Evolutionary conservation across 2,113 vertebrate genomes (phyloP).

Genomic region (Cranoglanis bouderius): DNA sequence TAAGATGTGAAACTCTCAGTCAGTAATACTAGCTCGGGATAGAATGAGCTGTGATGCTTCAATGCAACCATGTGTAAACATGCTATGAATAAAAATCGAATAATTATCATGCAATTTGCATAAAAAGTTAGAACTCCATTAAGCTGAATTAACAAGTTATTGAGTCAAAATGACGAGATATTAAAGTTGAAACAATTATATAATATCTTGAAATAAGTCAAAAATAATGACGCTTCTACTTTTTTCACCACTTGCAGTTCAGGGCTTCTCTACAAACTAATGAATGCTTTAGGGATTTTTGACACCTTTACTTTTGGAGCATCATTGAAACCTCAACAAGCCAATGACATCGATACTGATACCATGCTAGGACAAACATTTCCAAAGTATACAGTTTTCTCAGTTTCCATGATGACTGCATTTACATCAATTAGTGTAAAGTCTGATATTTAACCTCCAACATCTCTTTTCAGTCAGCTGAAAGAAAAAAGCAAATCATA

Average conservation of each 20-base stretch:
- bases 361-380: neutral
- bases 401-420: neutral
- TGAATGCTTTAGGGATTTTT: neutral
- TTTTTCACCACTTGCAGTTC: neutral
- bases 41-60: too few relatives aligned
- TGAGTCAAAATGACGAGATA: neutral
- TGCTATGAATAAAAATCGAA: neutral
- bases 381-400: neutral
- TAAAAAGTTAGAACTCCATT: neutral
- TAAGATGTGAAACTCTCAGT: too few relatives aligned
- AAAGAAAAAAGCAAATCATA: conserved; percentile 6
- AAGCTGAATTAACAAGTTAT: neutral
- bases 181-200: neutral
- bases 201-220: neutral
- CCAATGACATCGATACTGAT: neutral
- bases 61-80: neutral
- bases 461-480: neutral
- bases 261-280: neutral
- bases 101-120: neutral
- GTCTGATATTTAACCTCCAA: neutral
- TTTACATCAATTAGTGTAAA: neutral
- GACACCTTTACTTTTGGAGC: too few relatives aligned
- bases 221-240: neutral
- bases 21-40: too few relatives aligned
- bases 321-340: neutral